Conservation (phyloP, 2,797 vertebrate species). For the Semotilus atromaculatus region DNA sequence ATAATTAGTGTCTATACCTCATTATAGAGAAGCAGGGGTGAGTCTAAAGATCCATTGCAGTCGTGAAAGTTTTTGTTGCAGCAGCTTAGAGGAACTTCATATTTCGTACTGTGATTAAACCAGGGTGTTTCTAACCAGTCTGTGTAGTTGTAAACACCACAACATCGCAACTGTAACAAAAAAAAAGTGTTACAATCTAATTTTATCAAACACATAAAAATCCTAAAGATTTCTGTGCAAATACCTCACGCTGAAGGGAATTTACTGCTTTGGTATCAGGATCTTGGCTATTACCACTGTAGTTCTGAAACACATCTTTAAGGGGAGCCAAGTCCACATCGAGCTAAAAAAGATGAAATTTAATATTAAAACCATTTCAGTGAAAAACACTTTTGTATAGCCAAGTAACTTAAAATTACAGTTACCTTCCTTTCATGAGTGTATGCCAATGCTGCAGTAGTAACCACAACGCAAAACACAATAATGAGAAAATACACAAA, state of each 20-base stretch:
- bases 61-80: conserved; percentile 65
- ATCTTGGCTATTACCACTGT: conserved; percentile 69
- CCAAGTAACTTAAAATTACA: neutral
- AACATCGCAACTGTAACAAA: conserved; percentile 68
- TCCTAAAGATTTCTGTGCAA: conserved; percentile 16
- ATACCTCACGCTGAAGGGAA: conserved; percentile 66
- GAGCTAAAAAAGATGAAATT: conserved; percentile 58
- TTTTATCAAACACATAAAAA: neutral
- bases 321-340: conserved; percentile 64
- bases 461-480: conserved; percentile 66
- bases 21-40: conserved; percentile 61
- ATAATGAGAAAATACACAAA: conserved; percentile 72
- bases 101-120: conserved; percentile 64
- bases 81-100: conserved; percentile 70
- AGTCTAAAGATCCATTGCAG: conserved; percentile 64
- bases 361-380: neutral
- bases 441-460: conserved; percentile 66
- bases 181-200: neutral
- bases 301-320: conserved; percentile 67
- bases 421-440: conserved; percentile 63
- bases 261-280: conserved; percentile 66
- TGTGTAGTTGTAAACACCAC: conserved; percentile 68
- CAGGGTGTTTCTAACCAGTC: conserved; percentile 72
- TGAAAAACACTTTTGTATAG: neutral
- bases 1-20: conserved; percentile 57